Percentiles rank a stretch among this genome's conserved stretches.
Evolutionary conservation across 1,140 invertebrate genomes (phyloP).

Genomic region (Atta cephalotes): DNA sequence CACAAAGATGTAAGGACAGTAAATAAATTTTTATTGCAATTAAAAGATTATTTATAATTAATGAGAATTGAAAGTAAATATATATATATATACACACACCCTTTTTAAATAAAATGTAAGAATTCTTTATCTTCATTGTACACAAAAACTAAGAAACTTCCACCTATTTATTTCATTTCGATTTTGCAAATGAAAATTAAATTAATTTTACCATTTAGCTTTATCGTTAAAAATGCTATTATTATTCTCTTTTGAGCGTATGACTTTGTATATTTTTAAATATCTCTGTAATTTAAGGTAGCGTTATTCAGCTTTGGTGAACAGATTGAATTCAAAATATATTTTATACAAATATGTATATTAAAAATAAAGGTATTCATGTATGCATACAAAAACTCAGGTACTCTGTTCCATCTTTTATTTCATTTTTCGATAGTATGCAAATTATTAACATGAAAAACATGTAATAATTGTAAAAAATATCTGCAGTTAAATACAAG

Average conservation of each 20-base stretch:
- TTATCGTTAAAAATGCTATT: background rate
- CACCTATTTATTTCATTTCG: background rate
- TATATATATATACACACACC: no score
- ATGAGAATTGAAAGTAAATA: background rate
- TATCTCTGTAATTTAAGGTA: slow-evolving; percentile 1
- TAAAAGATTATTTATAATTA: slow-evolving; percentile 1
- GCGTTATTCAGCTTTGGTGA: background rate
- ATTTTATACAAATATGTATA: background rate
- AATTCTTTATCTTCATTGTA: background rate
- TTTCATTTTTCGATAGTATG: background rate
- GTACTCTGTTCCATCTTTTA: background rate
- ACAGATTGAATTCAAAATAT: background rate
- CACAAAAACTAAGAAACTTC: background rate
- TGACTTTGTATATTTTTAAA: slow-evolving; percentile 4
- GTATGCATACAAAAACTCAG: background rate
- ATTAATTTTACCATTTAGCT: slow-evolving; percentile 14
- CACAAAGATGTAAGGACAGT: no score
- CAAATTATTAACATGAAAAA: background rate
- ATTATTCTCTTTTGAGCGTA: background rate
- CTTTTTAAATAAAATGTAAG: background rate
- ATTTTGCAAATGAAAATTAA: slow-evolving; percentile 4
- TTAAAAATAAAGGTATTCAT: slow-evolving; percentile 20
- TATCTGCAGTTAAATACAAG: background rate
- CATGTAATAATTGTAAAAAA: background rate
- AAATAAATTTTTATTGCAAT: background rate